These are phyloP conservation scores for Chloebia gouldiae DNA, from an alignment of 2,113 vertebrate genomes.

Conservation along the genomic window DNA sequence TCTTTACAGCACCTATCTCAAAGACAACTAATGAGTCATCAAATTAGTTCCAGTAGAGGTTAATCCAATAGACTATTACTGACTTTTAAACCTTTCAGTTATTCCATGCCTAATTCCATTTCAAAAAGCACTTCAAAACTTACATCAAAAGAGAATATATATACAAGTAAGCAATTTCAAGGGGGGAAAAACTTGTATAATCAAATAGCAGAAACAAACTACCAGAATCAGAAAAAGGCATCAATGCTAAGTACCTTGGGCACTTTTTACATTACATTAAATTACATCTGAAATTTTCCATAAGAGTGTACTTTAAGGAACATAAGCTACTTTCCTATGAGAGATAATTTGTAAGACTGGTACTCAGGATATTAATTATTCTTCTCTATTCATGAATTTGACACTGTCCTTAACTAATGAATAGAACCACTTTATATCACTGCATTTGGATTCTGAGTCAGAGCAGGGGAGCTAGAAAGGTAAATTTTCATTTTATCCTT, in stretches of 20 bases:
- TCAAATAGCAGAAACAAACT: neutral
- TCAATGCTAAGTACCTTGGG: neutral
- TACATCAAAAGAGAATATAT: neutral
- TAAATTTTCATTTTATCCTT: neutral
- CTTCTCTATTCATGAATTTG: neutral
- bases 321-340: neutral
- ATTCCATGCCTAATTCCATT: neutral
- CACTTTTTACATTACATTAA: neutral
- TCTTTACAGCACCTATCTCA: neutral
- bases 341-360: neutral
- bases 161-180: neutral
- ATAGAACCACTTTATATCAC: neutral
- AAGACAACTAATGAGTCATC: neutral
- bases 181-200: fast-evolving
- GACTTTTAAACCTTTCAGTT: neutral
- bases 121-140: neutral
- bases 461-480: neutral
- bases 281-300: neutral
- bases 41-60: neutral
- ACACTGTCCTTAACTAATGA: neutral
- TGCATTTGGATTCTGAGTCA: neutral
- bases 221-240: neutral
- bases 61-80: neutral
- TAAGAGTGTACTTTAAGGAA: neutral
- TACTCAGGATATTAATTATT: neutral